Evolutionary conservation across 37 sponge, comb jelly and placozoan species (phyloP).

Genomic region (Amphimedon queenslandica): DNA sequence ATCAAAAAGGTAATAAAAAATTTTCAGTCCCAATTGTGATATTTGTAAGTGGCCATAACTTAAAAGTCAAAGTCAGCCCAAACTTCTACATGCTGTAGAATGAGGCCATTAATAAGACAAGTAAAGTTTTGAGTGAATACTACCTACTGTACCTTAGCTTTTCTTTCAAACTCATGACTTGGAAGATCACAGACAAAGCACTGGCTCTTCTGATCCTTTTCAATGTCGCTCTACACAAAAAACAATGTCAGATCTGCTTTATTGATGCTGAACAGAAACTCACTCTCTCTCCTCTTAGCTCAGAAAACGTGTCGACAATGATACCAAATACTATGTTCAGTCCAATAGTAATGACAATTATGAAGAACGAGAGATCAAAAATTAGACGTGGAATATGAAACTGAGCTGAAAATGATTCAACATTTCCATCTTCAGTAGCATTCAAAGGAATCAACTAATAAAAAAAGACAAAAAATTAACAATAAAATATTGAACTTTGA

Average conservation of each 20-base stretch:
- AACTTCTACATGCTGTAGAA: too few species aligned
- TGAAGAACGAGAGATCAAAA: conserved; percentile 83
- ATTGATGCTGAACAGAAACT: not conserved
- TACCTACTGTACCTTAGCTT: conserved; percentile 34
- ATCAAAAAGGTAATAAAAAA: too few species aligned
- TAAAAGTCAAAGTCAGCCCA: too few species aligned
- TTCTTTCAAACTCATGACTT: conserved; percentile 66
- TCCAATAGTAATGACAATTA: conserved; percentile 84
- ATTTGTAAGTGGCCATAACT: too few species aligned
- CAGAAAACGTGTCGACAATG: conserved; percentile 90
- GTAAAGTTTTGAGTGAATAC: too few species aligned
- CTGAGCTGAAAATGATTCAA: not conserved
- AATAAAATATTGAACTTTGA: too few species aligned
- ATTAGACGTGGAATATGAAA: conserved; percentile 11
- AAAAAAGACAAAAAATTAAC: too few species aligned
- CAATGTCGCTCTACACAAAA: conserved; percentile 5
- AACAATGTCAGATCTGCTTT: not conserved
- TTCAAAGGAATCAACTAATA: too few species aligned
- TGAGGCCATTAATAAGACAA: too few species aligned
- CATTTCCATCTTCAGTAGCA: too few species aligned
- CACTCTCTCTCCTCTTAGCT: conserved; percentile 77
- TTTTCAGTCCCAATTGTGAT: too few species aligned
- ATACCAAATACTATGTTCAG: conserved; percentile 92
- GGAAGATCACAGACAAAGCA: conserved; percentile 64
- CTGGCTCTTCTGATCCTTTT: conserved; percentile 39